Evolutionary conservation across 92 coral and sea anemone genomes (phyloP).

Genomic region (Epizoanthus illoricatus): DNA sequence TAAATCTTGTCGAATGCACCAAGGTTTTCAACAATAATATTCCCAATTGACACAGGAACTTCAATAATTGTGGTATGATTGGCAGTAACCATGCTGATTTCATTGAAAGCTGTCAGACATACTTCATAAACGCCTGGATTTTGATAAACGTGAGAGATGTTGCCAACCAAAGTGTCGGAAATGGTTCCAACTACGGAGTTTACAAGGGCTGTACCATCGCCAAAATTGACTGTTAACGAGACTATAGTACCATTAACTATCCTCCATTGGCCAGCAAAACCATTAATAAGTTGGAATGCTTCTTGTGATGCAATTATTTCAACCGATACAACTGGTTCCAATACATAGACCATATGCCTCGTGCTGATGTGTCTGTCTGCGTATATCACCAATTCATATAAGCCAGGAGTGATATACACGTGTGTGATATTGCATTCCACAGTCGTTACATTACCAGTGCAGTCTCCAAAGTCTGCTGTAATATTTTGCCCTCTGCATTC

Average conservation of each 20-base stretch:
- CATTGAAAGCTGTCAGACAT: conserved; percentile 31
- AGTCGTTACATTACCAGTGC: conserved; percentile 25
- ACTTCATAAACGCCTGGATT: conserved; percentile 48
- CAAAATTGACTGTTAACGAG: conserved; percentile 39
- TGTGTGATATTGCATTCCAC: conserved; percentile 53
- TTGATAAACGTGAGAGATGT: conserved; percentile 41
- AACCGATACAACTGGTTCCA: conserved; percentile 44
- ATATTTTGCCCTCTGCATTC: conserved; percentile 24
- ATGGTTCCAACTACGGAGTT: conserved; percentile 17
- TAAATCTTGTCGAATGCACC: conserved; percentile 55
- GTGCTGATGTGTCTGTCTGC: conserved; percentile 31
- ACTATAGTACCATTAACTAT: conserved; percentile 53
- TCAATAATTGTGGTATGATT: conserved; percentile 41
- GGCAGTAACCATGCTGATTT: conserved; percentile 34
- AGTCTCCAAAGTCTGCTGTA: conserved; percentile 62
- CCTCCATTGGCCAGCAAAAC: conserved; percentile 49
- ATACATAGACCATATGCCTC: conserved; percentile 32
- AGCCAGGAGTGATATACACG: conserved; percentile 52
- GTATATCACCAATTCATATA: conserved; percentile 42
- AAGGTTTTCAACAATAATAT: conserved; percentile 34
- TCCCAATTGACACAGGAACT: conserved; percentile 32
- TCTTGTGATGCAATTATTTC: not conserved
- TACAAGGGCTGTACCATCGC: conserved; percentile 27
- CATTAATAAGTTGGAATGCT: conserved; percentile 32
- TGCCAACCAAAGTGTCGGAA: conserved; percentile 6